Base-by-base conservation (phyloP, 2,888 invertebrate species). In the Drosophila kanekoi region DNA sequence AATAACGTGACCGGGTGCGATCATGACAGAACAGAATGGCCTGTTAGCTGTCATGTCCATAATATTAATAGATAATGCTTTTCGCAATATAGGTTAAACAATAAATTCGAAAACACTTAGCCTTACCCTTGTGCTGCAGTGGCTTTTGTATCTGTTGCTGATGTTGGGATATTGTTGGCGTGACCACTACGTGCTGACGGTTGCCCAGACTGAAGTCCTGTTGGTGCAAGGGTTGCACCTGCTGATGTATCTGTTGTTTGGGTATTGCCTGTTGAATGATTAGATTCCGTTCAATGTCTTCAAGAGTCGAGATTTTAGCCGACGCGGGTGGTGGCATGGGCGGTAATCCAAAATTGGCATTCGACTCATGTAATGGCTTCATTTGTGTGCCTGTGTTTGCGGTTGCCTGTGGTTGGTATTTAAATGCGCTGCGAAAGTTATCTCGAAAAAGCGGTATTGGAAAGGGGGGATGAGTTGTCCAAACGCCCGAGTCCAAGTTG, bases 401-500 rank as follows among this genome's bases (percentile, higher is more conserved):
- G 6, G 48, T 33, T 16, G 56, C 71, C 32, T 69, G 77, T n/a
- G 66, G 71, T 57, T 87, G 84, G 23, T 83, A 62, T 56, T 71
- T 82, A 70, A 91, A 87, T 3, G 91, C 90, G 59, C 87, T 85
- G 18, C 88, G 81, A 74, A 91, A 89, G 57, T 88, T 83, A 33
- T 89, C 88, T 4, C 90, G 90, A 51, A 92, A 76, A 76, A 91
- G 86, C 41, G 82, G 57, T 38, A 73, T 48, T 10, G 74, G 59
- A 43, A 54, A 61, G 32, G 65, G 72, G 10, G 73, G 80, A 35
- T 78, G 79, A 5, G 87, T 77, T 23, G 93, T 92, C 94, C 94
- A 94, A 14, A 94, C 93, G 45, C 93, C 93, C 0, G 94, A 93
- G 78, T 92, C 91, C 53, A 92, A 75, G 54, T 87, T 89, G n/a